These are phyloP conservation scores for Andrena flavipes DNA, from an alignment of 2,888 invertebrate species.

Conservation along the genomic window DNA sequence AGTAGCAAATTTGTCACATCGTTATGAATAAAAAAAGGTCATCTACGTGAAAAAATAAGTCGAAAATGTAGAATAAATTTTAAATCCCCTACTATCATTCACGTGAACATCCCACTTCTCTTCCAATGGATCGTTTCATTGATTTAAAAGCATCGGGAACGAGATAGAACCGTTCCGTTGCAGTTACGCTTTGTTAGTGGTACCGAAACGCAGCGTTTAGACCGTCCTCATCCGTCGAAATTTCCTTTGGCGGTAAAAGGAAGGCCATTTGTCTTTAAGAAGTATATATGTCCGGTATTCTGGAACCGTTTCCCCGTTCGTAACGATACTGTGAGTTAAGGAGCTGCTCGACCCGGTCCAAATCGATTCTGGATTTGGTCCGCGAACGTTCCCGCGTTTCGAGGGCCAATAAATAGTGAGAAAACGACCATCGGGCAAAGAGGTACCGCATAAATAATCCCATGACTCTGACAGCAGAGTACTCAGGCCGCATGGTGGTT, in stretches of 20 bases:
- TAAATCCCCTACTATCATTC: too few relatives aligned
- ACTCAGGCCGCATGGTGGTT: conserved; percentile 67
- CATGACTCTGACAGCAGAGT: conserved; percentile 74
- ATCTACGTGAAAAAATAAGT: too few relatives aligned
- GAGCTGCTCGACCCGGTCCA: conserved; percentile 38
- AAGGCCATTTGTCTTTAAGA: conserved; percentile 15
- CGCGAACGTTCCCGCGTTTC: conserved; percentile 52
- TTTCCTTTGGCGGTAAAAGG: conserved; percentile 3
- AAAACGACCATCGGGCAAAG: conserved; percentile 69
- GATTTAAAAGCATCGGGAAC: background rate
- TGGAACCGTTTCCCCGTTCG: conserved; percentile 13
- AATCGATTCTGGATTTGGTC: conserved; percentile 65
- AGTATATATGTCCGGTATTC: conserved; percentile 30
- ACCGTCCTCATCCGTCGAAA: background rate
- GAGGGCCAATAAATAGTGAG: conserved; percentile 70
- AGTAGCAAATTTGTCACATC: too few relatives aligned
- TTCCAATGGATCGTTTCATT: background rate
- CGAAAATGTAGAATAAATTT: too few relatives aligned
- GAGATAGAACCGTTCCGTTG: background rate
- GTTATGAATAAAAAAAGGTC: too few relatives aligned
- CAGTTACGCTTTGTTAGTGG: background rate
- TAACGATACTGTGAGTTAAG: conserved; percentile 50
- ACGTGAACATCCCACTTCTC: too few relatives aligned
- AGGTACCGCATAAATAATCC: conserved; percentile 73
- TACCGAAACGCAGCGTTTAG: background rate